These are phyloP conservation scores for Coptodon rendalli DNA, from an alignment of 2,113 vertebrate genomes.

Conservation along the genomic window DNA sequence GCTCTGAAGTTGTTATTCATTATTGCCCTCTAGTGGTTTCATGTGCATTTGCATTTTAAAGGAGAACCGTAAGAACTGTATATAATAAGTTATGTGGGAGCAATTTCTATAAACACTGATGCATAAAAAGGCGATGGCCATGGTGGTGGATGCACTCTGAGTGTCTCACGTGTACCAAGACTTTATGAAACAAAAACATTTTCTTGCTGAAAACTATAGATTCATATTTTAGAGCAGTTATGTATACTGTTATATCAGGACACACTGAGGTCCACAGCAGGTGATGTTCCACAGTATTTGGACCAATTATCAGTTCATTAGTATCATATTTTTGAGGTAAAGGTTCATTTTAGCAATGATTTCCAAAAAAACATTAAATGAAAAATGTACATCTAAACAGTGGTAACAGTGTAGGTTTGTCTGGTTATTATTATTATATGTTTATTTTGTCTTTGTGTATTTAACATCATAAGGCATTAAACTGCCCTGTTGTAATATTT, in stretches of 20 bases:
- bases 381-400: not conserved
- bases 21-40: constrained; percentile 51
- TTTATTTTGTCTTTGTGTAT: not conserved
- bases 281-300: not conserved
- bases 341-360: not conserved
- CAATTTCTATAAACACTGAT: not conserved
- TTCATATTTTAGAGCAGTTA: not conserved
- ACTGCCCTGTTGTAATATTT: not conserved
- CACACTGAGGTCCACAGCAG: not conserved
- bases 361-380: not conserved
- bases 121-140: not conserved
- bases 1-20: not conserved
- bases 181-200: not conserved
- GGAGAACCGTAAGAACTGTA: not conserved
- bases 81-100: not conserved
- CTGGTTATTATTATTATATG: not conserved
- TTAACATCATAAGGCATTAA: not conserved
- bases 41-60: not conserved
- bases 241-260: not conserved
- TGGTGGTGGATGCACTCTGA: not conserved
- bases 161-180: not conserved
- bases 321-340: not conserved
- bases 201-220: not conserved
- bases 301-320: not conserved
- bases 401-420: not conserved